Evolutionary conservation across 1,140 invertebrate genomes (phyloP), one percentile per base, ranked within the genome.

Genomic region (Paramacrobiotus metropolitanus): DNA sequence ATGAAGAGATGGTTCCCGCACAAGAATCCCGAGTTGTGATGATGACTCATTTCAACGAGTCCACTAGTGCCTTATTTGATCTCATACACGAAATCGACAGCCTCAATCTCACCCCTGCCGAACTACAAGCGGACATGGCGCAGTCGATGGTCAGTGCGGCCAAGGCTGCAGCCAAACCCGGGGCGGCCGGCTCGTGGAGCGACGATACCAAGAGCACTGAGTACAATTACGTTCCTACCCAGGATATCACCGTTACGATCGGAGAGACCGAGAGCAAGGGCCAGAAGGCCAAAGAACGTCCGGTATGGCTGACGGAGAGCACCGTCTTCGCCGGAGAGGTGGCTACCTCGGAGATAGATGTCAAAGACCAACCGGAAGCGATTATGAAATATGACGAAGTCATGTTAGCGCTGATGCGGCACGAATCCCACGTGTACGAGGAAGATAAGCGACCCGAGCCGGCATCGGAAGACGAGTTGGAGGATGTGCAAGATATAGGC

Each of bases 21-120:
- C 64, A 67, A 40, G 65, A 67, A 31, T 69, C 72, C 66, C 68
- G 68, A 18, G 62, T 70, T 2, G 70, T 70, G n/a, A 64, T 71
- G 59, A 63, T 74, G 30, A 70, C 70, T 9, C 69, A 68, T 31
- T 74, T 72, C 64, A 74, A 74, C 65, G 70, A 72, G 60, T 71
- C 73, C 62, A 70, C 73, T 18, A 65, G 72, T 62, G 67, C 68
- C 24, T 63, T 74, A 15, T 72, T 67, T 65, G 66, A 68, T n/a
- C 62, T 74, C 44, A 64, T 74, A 28, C 63, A 64, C 48, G 67
- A 69, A 28, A 69, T 71, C 67, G 72, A 74, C 45, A 68, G 70
- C 59, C 63, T 72, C 1, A 69, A 66, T 62, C 61, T 74, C 21
- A 67, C 72, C 15, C 70, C 68, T 29, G 68, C 70, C 30, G 59